Base-by-base conservation (phyloP, 1,140 invertebrate species). In the Drosophila ercepeae region DNA sequence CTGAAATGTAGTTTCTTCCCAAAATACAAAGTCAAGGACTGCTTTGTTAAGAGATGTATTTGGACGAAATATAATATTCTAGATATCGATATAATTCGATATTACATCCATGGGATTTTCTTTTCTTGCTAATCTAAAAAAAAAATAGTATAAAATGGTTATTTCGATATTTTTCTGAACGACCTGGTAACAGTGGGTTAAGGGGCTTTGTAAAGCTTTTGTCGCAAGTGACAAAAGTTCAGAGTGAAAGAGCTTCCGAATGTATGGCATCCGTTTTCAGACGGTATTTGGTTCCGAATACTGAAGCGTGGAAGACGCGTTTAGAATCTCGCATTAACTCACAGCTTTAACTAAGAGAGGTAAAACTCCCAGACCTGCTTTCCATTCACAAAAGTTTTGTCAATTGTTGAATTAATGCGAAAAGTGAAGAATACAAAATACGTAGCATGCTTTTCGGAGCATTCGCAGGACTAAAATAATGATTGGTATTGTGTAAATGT, bases 281-380 rank as follows among this genome's bases (percentile, higher is more conserved):
- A 65, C 27, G 39, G 29, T 27, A 14, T 39, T 77, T 49, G 55
- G 59, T 13, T 88, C 57, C 67, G 59, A 88, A 71, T 63, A 61
- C 55, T 88, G 44, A 39, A 75, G 36, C 74, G 41, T 49, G 46
- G 42, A 59, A 65, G 77, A 88, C 82, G 74, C 41, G 25, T 49
- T 57, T 19, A 16, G 39, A 13, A 14, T 14, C 73, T 34, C 19
- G 8, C 11, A 25, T 36, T 74, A 9, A 18, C 13, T 14, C n/a
- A 34, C 41, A 36, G 29, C 34, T 21, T 16, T 41, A 32, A 77
- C 45, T 52, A 53, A 52, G 32, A 67, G 51, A 64, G 68, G 55
- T 73, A 76, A 73, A 16, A 39, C 14, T 6, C 8, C 8, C 39
- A 42, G 39, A 55, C 32, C 34, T 21, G 19, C 2, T 36, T 29